Conservation (phyloP, 2,797 vertebrate species). For the Phalanger gymnotis region DNA sequence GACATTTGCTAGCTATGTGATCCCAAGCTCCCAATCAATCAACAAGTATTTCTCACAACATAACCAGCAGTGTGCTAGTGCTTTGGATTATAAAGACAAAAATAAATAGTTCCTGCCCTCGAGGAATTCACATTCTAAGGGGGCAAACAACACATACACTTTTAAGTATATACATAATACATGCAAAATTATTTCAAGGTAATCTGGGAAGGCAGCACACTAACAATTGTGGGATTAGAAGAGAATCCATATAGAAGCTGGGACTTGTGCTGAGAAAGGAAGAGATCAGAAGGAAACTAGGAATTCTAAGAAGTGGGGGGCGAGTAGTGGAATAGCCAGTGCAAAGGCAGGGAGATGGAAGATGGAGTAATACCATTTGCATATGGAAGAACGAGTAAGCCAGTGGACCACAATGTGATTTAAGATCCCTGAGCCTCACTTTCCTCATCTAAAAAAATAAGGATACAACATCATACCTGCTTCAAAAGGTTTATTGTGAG, state of each 20-base stretch:
- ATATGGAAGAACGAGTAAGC: neutral
- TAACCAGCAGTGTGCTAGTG: neutral
- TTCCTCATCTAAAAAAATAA: neutral
- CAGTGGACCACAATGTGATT: neutral
- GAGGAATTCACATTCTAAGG: neutral
- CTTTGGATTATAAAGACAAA: neutral
- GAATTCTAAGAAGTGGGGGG: neutral
- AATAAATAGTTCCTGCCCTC: neutral
- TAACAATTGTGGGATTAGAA: neutral
- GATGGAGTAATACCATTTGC: too few relatives aligned
- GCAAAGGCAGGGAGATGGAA: neutral
- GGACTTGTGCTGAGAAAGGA: neutral
- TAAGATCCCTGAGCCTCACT: neutral
- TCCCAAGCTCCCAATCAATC: neutral
- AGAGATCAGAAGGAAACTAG: neutral
- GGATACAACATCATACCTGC: neutral
- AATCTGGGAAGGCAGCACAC: neutral
- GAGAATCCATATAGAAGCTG: neutral
- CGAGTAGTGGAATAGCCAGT: neutral
- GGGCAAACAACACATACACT: neutral
- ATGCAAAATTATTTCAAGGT: neutral
- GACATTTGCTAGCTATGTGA: neutral
- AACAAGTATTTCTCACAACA: neutral
- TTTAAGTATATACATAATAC: neutral
- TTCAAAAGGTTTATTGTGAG: neutral